These are phyloP conservation scores for Parasteatoda tepidariorum DNA, from an alignment of 1,140 invertebrate species.

Conservation along the genomic window DNA sequence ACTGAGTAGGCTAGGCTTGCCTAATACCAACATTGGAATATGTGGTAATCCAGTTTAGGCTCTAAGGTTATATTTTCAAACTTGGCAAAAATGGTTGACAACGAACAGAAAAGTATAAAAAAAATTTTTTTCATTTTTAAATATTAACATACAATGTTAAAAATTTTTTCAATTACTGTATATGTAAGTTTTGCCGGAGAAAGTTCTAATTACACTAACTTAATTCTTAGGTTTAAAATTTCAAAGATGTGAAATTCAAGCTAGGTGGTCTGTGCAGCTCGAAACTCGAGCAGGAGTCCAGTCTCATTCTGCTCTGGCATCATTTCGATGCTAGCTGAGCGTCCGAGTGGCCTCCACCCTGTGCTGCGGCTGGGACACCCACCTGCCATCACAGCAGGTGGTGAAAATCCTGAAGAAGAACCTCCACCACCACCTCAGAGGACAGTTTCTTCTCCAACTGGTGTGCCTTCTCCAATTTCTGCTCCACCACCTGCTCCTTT, in stretches of 20 bases:
- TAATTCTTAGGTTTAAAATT: background rate
- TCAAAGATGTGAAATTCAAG: background rate
- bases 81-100: no score
- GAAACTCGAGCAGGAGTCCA: background rate
- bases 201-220: no score
- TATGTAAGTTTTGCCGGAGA: no score
- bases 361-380: conserved; percentile 44
- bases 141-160: no score
- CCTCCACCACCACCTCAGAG: conserved; percentile 38
- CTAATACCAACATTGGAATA: no score
- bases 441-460: conserved; percentile 28
- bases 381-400: conserved; percentile 21
- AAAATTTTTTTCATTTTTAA: no score
- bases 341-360: conserved; percentile 36
- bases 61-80: no score
- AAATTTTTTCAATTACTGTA: no score
- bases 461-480: background rate
- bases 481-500: conserved; percentile 17
- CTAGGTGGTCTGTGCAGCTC: background rate
- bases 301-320: background rate
- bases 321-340: conserved; percentile 54
- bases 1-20: no score
- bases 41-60: no score
- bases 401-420: conserved; percentile 19
- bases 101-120: no score